phyloP scores from a whole-genome alignment of 1,140 invertebrate genomes.

The Drosophila teissieri region DNA sequence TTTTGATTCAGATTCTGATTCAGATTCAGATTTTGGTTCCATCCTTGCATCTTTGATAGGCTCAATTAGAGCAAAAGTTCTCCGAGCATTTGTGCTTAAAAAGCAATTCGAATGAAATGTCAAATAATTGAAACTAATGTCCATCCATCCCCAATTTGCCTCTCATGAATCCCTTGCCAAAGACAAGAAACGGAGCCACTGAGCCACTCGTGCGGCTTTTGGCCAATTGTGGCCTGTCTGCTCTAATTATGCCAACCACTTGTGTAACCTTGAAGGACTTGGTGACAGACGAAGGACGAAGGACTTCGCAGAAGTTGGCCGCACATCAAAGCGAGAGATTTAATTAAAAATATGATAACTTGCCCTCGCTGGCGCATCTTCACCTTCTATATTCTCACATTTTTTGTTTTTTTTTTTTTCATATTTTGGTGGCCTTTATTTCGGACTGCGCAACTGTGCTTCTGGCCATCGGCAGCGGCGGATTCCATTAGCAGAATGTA shows the following conservation, averaged over 20 bases:
- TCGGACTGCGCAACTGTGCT: slow-evolving; percentile 38
- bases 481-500: slow-evolving; percentile 71
- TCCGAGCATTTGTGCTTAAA: slow-evolving; percentile 48
- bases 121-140: slow-evolving; percentile 61
- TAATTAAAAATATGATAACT: slow-evolving; percentile 79
- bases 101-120: slow-evolving; percentile 59
- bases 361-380: slow-evolving; percentile 25
- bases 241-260: slow-evolving; percentile 51
- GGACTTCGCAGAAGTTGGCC: slow-evolving; percentile 12
- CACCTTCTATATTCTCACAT: slow-evolving; percentile 15
- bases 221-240: slow-evolving; percentile 40
- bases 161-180: no score
- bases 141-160: neutral
- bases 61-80: slow-evolving; percentile 45
- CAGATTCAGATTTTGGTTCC: no score
- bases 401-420: neutral
- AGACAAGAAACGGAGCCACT: neutral
- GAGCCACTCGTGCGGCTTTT: slow-evolving; percentile 29
- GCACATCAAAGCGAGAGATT: slow-evolving; percentile 72
- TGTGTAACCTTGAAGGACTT: slow-evolving; percentile 30
- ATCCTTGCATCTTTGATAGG: slow-evolving; percentile 42
- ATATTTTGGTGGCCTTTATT: slow-evolving; percentile 8
- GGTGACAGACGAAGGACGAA: neutral
- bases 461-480: slow-evolving; percentile 40
- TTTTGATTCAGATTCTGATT: no score